Evolutionary conservation across 2,888 invertebrate genomes (phyloP).

Genomic region (Synergus umbraculus): DNA sequence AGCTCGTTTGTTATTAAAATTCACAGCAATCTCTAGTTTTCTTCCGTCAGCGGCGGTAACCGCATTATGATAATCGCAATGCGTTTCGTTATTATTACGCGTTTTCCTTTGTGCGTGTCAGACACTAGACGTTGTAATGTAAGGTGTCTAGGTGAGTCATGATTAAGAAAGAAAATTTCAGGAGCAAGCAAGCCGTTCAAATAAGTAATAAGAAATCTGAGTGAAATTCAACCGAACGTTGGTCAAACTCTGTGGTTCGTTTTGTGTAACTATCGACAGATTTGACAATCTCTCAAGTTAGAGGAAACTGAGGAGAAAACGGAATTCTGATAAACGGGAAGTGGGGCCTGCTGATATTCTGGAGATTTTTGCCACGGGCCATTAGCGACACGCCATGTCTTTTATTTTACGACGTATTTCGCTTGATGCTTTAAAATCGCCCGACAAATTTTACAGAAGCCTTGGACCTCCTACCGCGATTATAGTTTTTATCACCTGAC

Average conservation of each 20-base stretch:
- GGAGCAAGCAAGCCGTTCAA: background rate
- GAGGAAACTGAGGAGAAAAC: background rate
- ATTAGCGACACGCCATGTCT: background rate
- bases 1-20: background rate
- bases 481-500: background rate
- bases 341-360: background rate
- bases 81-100: slow-evolving; percentile 29
- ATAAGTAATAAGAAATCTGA: background rate
- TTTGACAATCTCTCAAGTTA: background rate
- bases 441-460: background rate
- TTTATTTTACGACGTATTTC: background rate
- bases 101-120: slow-evolving; percentile 25
- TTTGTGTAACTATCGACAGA: background rate
- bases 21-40: slow-evolving; percentile 20
- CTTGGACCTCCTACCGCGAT: background rate
- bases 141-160: background rate
- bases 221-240: background rate
- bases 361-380: background rate
- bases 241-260: slow-evolving; percentile 10
- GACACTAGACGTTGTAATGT: slow-evolving; percentile 19
- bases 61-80: slow-evolving; percentile 24
- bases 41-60: slow-evolving; percentile 7
- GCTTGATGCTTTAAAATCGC: background rate
- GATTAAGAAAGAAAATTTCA: slow-evolving; percentile 22
- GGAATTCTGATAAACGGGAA: background rate